These are phyloP conservation scores for Panonychus citri DNA, from an alignment of 1,140 invertebrate species.

Conservation along the genomic window DNA sequence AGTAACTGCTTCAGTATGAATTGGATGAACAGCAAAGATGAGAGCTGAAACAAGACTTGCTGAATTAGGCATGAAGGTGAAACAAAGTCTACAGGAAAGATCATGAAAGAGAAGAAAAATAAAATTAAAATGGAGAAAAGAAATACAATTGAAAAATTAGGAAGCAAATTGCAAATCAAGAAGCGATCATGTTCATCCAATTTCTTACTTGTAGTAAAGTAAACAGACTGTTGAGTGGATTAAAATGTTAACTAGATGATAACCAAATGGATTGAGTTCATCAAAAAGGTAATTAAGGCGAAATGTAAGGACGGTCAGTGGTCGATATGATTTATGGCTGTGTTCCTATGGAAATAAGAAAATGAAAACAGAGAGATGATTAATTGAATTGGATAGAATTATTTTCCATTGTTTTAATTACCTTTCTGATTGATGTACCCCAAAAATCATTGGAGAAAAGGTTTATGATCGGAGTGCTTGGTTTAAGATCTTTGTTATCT, in stretches of 20 bases:
- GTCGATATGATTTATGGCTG: slow-evolving; percentile 81
- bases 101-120: not conserved
- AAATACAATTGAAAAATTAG: too few species aligned
- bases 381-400: slow-evolving; percentile 40
- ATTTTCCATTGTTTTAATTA: slow-evolving; percentile 53
- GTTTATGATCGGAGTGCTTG: slow-evolving; percentile 33
- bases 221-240: slow-evolving; percentile 25
- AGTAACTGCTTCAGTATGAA: slow-evolving; percentile 44
- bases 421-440: slow-evolving; percentile 85
- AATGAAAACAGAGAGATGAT: slow-evolving; percentile 69
- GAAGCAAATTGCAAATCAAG: too few species aligned
- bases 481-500: slow-evolving; percentile 64
- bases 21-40: slow-evolving; percentile 27
- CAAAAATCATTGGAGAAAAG: slow-evolving; percentile 64
- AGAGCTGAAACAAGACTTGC: slow-evolving; percentile 19
- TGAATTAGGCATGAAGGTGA: not conserved
- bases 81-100: not conserved
- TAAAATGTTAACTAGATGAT: slow-evolving; percentile 27
- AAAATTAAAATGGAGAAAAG: too few species aligned
- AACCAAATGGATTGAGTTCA: slow-evolving; percentile 25
- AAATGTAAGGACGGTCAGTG: slow-evolving; percentile 77
- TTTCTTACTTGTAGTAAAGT: slow-evolving; percentile 8
- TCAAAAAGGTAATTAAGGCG: slow-evolving; percentile 44
- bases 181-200: slow-evolving; percentile 97
- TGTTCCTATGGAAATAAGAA: slow-evolving; percentile 42